phyloP scores from a whole-genome alignment of 2,888 invertebrate species.

The Stenolophus ochropezus region DNA sequence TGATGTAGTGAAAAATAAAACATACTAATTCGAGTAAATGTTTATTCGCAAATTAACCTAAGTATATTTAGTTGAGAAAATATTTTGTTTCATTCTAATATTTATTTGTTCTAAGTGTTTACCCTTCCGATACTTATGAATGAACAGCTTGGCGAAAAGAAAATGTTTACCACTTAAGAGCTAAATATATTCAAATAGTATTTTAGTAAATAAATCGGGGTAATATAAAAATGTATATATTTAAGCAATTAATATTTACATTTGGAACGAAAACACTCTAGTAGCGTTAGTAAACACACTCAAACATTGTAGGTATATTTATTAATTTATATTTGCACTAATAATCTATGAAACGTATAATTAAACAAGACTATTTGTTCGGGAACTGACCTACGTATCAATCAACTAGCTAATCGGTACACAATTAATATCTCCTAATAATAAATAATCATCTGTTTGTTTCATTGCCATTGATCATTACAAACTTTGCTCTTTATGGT shows the following conservation, averaged over 20 bases:
- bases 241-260: conserved; percentile 52
- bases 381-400: conserved; percentile 17
- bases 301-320: conserved; percentile 50
- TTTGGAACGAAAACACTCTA: conserved; percentile 50
- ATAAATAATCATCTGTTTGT: not conserved
- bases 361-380: conserved; percentile 51
- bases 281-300: conserved; percentile 49
- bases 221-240: conserved; percentile 48
- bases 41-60: conserved; percentile 27
- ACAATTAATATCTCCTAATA: conserved; percentile 7
- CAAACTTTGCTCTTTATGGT: not conserved
- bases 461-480: not conserved
- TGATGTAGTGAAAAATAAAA: not conserved
- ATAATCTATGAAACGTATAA: conserved; percentile 54
- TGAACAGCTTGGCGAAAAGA: conserved; percentile 23
- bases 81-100: conserved; percentile 32
- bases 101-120: conserved; percentile 26
- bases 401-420: conserved; percentile 9
- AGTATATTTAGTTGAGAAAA: conserved; percentile 25
- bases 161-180: conserved; percentile 32
- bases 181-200: conserved; percentile 50
- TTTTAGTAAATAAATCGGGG: conserved; percentile 46
- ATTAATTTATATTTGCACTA: conserved; percentile 55
- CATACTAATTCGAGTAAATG: not conserved
- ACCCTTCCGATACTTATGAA: conserved; percentile 13